Evolutionary conservation across 2,797 vertebrate species (phyloP).

Genomic region (Onychomys torridus): DNA sequence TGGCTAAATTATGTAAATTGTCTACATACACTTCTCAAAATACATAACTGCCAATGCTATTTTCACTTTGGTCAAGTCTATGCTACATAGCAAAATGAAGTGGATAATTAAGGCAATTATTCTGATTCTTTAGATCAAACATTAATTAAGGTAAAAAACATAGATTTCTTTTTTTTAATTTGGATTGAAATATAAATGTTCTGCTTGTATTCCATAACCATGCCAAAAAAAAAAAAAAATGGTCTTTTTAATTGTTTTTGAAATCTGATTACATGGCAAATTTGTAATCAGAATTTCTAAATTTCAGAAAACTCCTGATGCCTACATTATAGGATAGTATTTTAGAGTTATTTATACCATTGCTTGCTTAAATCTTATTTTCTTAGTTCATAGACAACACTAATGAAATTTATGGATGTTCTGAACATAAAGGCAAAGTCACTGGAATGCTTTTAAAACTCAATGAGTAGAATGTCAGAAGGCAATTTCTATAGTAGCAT

Average conservation of each 20-base stretch:
- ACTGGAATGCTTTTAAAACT: neutral
- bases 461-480: constrained; percentile 1
- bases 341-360: constrained; percentile 27
- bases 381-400: constrained; percentile 25
- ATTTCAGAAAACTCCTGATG: constrained; percentile 48
- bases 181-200: constrained; percentile 69
- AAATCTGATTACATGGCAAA: constrained; percentile 51
- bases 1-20: constrained; percentile 83
- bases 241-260: constrained; percentile 55
- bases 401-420: constrained; percentile 33
- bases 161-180: constrained; percentile 28
- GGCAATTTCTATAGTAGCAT: neutral
- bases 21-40: constrained; percentile 78
- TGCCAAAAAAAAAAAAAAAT: constrained; percentile 54
- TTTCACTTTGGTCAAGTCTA: constrained; percentile 80
- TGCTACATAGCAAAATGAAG: constrained; percentile 76
- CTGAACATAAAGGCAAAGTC: constrained; percentile 55
- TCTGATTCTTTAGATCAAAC: constrained; percentile 79
- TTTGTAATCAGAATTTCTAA: constrained; percentile 56
- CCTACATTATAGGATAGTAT: neutral
- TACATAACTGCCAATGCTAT: constrained; percentile 75
- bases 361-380: constrained; percentile 38
- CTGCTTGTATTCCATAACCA: constrained; percentile 52
- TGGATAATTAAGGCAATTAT: constrained; percentile 80
- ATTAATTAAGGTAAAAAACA: constrained; percentile 82